Evolutionary conservation across 2,797 vertebrate genomes (phyloP), one percentile per base, ranked within the genome.

Genomic region (Chelmon rostratus): DNA sequence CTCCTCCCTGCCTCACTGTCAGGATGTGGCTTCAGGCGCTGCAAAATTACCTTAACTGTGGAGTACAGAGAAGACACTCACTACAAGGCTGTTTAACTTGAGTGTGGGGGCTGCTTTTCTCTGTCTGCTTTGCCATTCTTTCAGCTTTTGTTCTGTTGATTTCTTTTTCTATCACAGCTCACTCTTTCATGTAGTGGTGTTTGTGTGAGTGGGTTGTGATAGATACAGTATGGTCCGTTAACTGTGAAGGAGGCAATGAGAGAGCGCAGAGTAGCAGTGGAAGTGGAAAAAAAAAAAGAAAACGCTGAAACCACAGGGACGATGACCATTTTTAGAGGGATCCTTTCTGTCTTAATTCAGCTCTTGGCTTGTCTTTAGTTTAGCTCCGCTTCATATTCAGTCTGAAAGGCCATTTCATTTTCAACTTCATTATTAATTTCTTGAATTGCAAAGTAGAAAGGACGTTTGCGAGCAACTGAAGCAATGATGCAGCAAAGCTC

Each of bases 151-250:
- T 89, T 74, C 68, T 50, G 76, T 66, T 19, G 31, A 66, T 85
- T 83, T 66, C 15, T 75, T 54, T 63, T 52, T 65, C 54, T 31
- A 66, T 75, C 71, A 18, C 5, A 0, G 35, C 70, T 87, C 62
- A n/a, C 54, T 75, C 66, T 73, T 78, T 78, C 62, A 77, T 85
- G 59, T 63, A 68, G 23, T 21, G n/a, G n/a, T 70, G 73, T 89
- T 73, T 82, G 56, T 82, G 62, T 68, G 68, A 87, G 84, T 82
- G 81, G 83, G 76, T 33, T 76, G 78, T 78, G 81, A 85, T 76
- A 46, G 77, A 85, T 80, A 42, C 23, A 38, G 35, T 25, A 63
- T 18, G 52, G 71, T 68, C 44, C 79, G 47, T 25, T 76, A 46
- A 61, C 59, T 85, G 47, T 49, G 69, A 77, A 64, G 47, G 54